A percentile compares a stretch with the other conserved stretches of the same genome.
phyloP scores from a whole-genome alignment of 2,888 invertebrate species.

The Pheosia gnoma region DNA sequence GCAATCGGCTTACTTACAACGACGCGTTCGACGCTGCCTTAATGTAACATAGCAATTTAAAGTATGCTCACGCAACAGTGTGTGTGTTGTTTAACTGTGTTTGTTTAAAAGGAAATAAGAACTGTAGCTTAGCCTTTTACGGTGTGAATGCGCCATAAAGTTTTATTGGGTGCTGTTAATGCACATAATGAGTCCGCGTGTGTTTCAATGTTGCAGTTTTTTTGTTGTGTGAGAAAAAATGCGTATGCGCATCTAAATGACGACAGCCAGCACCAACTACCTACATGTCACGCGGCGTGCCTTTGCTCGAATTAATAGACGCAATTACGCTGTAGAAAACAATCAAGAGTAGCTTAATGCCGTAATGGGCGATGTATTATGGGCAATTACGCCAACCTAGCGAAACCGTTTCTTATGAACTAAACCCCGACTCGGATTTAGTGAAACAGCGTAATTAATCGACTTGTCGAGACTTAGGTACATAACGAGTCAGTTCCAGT shows the following conservation, averaged over 20 bases:
- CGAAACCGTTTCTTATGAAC: slow-evolving; percentile 21
- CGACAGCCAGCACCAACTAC: slow-evolving; percentile 60
- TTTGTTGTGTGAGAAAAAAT: slow-evolving; percentile 59
- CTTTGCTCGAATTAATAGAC: slow-evolving; percentile 76
- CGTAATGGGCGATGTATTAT: slow-evolving; percentile 67
- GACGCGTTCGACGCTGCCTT: slow-evolving; percentile 20
- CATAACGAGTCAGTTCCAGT: not conserved
- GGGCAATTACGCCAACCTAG: slow-evolving; percentile 54
- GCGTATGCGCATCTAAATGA: slow-evolving; percentile 72
- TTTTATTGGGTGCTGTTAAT: slow-evolving; percentile 60
- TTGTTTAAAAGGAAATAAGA: slow-evolving; percentile 46
- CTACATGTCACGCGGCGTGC: slow-evolving; percentile 64
- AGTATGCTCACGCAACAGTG: slow-evolving; percentile 40
- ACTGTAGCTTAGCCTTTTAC: slow-evolving; percentile 53
- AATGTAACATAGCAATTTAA: slow-evolving; percentile 24
- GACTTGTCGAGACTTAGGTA: not conserved
- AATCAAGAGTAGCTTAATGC: slow-evolving; percentile 67
- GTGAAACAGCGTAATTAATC: not conserved
- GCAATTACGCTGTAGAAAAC: slow-evolving; percentile 77
- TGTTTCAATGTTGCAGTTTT: slow-evolving; percentile 58
- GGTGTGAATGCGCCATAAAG: slow-evolving; percentile 55
- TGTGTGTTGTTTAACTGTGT: slow-evolving; percentile 41
- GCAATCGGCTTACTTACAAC: slow-evolving; percentile 46
- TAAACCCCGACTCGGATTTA: not conserved
- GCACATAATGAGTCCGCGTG: slow-evolving; percentile 54